Base-by-base conservation (phyloP, 2,888 invertebrate species). In the Glaucopsyche alexis region DNA sequence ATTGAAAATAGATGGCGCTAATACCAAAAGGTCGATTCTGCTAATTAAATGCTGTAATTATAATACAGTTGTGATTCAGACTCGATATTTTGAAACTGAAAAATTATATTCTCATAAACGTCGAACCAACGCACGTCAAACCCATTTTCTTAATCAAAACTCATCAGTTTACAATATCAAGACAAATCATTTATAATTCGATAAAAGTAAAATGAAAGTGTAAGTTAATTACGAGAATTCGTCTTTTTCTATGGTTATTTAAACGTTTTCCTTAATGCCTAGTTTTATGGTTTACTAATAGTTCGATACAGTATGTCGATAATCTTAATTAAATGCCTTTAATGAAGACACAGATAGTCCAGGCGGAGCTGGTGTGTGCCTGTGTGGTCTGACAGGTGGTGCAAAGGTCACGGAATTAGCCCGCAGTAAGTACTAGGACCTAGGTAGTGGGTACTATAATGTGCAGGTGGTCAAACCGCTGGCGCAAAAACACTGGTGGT, bases 341-440 rank as follows among this genome's bases (percentile, higher is more conserved):
- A 60, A 60, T 60, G 60, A 60, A 60, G 60, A 60, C 60, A 7
- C 60, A 60, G 60, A 60, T 60, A 60, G 29, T 60, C 13, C 29
- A 7, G 60, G 9, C 13, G 47, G 0, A 11, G 47, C 47, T 13
- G 29, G 14, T 60, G 60, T 60, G n/a, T n/a, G n/a, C n/a, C n/a
- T n/a, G n/a, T n/a, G 60, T 60, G 60, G 60, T 60, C 60, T 19
- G 6, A 29, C 60, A 60, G 60, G 60, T 60, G 60, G 29, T 14
- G 38, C 13, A 38, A 60, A 60, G 60, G 60, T 60, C 38, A 38
- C 60, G 3, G 19, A 55, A 19, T 60, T 60, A 60, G 60, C 29
- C 29, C 60, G 5, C 19, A 29, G 60, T 60, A 7, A 29, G 60
- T 38, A 60, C n/a, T 50, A 50, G 50, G 50, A 4, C 1, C 6